Base-by-base conservation (phyloP, 1,140 invertebrate genomes). In the Drosophila pectinifera region DNA sequence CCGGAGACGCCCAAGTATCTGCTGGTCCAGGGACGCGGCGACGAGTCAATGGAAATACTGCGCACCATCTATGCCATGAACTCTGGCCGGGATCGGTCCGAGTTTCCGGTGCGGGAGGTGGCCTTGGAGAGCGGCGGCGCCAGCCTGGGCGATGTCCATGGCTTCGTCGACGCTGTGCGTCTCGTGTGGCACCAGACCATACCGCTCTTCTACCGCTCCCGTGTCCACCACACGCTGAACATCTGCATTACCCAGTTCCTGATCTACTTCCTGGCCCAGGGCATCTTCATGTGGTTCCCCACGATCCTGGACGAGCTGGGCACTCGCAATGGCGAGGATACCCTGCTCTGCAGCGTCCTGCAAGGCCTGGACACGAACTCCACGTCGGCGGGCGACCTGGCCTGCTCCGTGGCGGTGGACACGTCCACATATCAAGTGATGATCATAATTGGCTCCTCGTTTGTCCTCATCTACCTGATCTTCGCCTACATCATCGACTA, bases 1-100 rank as follows among this genome's bases (percentile, higher is more conserved):
- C 95, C 95, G 0, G 97, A 97, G 88, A 97, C 95, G 67, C 96
- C 97, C 0, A 96, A 96, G 80, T 97, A 95, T 89, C 92, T 96
- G 11, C 90, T 96, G 5, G 93, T 94, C 0, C 93, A 94, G 89
- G 95, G 95, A 57, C 93, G 93, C 68, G 83, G 93, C 10, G 92
- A 95, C 0, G 94, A 95, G 73, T 94, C 96, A 0, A 75, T 96
- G 2, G 73, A 93, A 20, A 92, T 95, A 13, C 86, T 97, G 5
- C 91, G 92, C 46, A 92, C 80, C 2, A 95, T 96, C 51, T 96
- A 94, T 62, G 91, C 93, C 2, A 74, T 80, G 2, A 96, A 96
- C 65, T 95, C 94, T 7, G 92, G 16, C 39, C 65, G 34, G 28
- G 73, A 76, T 16, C 31, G 51, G 0, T n/a, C 28, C 2, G 76